Percentiles rank a stretch among this genome's conserved stretches.
Conservation (phyloP, 1,140 invertebrate species). For the Euwallacea similis region DNA sequence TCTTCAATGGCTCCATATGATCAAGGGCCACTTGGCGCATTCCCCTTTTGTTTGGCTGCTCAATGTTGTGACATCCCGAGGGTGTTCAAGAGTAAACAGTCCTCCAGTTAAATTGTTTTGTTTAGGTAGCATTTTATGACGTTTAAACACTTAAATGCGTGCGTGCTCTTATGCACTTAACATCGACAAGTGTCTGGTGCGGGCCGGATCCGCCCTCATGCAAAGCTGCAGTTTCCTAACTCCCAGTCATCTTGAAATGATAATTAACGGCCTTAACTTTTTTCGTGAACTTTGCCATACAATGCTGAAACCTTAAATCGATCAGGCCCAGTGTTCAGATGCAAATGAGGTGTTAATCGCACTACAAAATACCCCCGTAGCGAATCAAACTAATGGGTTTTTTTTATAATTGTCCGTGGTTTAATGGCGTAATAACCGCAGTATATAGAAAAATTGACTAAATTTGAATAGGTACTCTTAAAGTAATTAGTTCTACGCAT, state of each 20-base stretch:
- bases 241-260: too few species aligned
- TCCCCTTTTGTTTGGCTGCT: conserved; percentile 7
- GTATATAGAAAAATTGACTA: background rate
- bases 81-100: conserved; percentile 12
- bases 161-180: conserved; percentile 4
- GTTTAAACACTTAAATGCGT: conserved; percentile 9
- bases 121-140: conserved; percentile 12
- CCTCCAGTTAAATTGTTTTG: conserved; percentile 7
- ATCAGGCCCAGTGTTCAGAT: background rate
- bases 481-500: background rate
- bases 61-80: conserved; percentile 8
- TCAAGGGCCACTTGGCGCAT: conserved; percentile 7
- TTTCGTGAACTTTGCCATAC: background rate
- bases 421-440: background rate
- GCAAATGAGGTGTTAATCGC: background rate
- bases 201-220: background rate
- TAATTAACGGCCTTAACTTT: background rate
- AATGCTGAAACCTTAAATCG: background rate
- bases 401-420: background rate
- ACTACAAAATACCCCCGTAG: background rate
- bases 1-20: background rate
- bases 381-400: background rate
- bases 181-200: background rate
- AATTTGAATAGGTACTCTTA: background rate
- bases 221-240: background rate